These are phyloP conservation scores for Salminus brasiliensis DNA, from an alignment of 2,113 vertebrate genomes.

Conservation along the genomic window DNA sequence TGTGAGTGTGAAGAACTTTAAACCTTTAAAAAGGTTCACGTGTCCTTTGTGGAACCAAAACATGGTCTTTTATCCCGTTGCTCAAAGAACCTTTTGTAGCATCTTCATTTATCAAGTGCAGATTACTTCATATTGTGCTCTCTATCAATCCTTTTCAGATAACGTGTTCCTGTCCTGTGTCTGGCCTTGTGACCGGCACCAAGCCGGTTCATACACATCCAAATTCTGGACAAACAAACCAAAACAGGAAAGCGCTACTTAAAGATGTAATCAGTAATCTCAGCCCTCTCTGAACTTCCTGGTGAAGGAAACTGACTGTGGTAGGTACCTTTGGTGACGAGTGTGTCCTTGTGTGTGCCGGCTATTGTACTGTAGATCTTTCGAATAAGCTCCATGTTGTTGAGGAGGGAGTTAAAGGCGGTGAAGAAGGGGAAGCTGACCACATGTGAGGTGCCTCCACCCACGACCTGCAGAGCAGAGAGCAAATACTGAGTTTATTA, in stretches of 20 bases:
- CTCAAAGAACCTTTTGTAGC: too few relatives aligned
- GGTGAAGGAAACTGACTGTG: not conserved
- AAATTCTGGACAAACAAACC: not conserved
- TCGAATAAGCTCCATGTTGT: conserved; percentile 98
- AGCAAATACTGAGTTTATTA: conserved; percentile 27
- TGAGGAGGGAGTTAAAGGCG: conserved; percentile 95
- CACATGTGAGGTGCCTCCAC: conserved; percentile 91
- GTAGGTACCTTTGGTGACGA: conserved; percentile 91
- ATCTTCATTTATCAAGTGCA: too few relatives aligned
- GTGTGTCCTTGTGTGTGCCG: conserved; percentile 87
- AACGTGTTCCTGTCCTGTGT: not conserved
- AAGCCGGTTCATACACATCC: not conserved
- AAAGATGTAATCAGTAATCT: not conserved
- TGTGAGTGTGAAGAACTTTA: too few relatives aligned
- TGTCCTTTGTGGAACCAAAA: too few relatives aligned
- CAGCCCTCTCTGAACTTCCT: not conserved
- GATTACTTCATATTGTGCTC: not conserved
- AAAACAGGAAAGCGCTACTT: conserved; percentile 1
- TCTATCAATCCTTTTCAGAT: not conserved
- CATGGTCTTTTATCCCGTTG: too few relatives aligned
- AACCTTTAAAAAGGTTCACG: too few relatives aligned
- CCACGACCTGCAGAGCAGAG: conserved; percentile 81
- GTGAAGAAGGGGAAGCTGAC: conserved; percentile 99
- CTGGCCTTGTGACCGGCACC: not conserved
- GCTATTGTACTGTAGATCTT: conserved; percentile 98